Conservation (phyloP, 2,113 vertebrate genomes). For the Scophthalmus maximus region DNA sequence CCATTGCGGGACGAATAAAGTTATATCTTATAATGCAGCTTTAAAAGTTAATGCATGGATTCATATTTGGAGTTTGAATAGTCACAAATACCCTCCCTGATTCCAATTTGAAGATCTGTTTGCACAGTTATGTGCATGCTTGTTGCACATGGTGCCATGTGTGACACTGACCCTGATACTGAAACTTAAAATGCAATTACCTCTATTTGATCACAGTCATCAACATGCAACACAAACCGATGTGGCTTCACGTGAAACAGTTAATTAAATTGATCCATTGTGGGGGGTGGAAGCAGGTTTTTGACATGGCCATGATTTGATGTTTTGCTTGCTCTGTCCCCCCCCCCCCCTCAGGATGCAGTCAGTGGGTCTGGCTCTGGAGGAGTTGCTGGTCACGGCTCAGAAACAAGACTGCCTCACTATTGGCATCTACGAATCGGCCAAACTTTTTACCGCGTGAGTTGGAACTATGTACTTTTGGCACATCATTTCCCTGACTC, state of each 20-base stretch:
- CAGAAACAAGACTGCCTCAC: conserved; percentile 76
- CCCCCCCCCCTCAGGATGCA: conserved; percentile 59
- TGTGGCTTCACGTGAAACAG: not conserved
- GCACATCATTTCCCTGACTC: not conserved
- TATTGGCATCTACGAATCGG: conserved; percentile 78
- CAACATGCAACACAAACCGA: not conserved
- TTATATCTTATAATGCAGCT: not conserved
- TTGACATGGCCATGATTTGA: not conserved
- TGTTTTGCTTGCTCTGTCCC: conserved; percentile 2
- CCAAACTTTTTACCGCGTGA: conserved; percentile 73
- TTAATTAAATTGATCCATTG: not conserved
- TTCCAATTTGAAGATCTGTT: not conserved
- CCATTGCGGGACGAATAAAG: too few species aligned
- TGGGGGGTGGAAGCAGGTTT: not conserved
- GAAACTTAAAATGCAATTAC: too few species aligned
- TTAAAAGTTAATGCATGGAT: not conserved
- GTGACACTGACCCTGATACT: not conserved
- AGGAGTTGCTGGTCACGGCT: conserved; percentile 75
- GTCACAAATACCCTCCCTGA: not conserved
- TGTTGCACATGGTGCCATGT: conserved; percentile 1
- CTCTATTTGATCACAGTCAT: not conserved
- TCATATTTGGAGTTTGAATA: not conserved
- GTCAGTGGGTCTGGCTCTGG: conserved; percentile 68
- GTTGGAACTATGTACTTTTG: conserved; percentile 36
- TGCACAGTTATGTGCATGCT: conserved; percentile 27